Percentiles rank a stretch among this genome's conserved stretches.
Evolutionary conservation across 2,113 vertebrate species (phyloP).

Genomic region (Illadopsis cleaveri): DNA sequence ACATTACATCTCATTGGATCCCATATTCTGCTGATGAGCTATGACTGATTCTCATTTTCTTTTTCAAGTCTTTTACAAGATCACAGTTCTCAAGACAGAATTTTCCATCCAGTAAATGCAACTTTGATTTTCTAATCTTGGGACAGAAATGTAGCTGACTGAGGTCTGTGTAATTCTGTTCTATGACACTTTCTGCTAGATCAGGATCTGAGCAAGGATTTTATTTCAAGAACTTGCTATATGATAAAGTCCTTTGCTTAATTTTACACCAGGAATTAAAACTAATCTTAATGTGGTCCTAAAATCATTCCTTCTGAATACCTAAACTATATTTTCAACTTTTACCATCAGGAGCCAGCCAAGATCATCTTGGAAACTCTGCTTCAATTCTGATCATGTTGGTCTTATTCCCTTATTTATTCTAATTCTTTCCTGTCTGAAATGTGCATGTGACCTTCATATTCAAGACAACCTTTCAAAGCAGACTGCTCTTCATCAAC

Average conservation of each 20-base stretch:
- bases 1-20: neutral
- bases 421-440: neutral
- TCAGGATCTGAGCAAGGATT: neutral
- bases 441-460: neutral
- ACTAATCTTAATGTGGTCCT: neutral
- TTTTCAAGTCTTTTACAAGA: neutral
- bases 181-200: neutral
- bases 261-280: neutral
- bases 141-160: neutral
- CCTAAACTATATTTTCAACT: neutral
- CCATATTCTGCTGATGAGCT: neutral
- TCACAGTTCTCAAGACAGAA: neutral
- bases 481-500: rapidly evolving
- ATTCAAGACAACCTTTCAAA: neutral
- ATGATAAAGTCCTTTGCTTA: neutral
- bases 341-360: neutral
- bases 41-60: neutral
- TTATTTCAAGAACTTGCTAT: neutral
- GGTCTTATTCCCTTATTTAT: neutral
- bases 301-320: neutral
- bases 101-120: neutral
- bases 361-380: neutral
- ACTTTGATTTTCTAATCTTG: slow-evolving; percentile 16
- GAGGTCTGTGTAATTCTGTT: neutral
- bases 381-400: neutral